Base-by-base conservation (phyloP, 2,797 vertebrate species). In the Neomorphus geoffroyi region DNA sequence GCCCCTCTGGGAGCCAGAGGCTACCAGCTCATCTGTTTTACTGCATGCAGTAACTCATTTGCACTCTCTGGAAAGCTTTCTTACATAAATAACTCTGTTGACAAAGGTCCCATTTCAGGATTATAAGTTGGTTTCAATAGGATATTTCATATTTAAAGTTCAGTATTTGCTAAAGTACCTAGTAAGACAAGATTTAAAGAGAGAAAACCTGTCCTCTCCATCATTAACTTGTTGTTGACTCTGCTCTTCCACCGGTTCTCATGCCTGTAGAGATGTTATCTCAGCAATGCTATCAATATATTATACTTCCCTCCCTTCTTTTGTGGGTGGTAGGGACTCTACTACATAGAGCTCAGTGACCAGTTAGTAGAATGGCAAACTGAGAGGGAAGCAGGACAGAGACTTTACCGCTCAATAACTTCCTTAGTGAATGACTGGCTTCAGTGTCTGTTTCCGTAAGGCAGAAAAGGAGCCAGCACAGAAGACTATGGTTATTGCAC, bases 21-120 rank as follows among this genome's bases (percentile, higher is more conserved):
- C 41, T 93, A 66, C 77, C 80, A 96, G 37, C 37, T 92, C 80
- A 69, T 80, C 35, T 78, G 53, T 80, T 93, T 90, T 71, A 79
- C 51, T 72, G 54, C 46, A 9, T 15, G 13, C 28, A 58, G 64
- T 72, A 80, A 88, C 12, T 92, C 43, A 53, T 51, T 48, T 26
- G 62, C 13, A 54, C 24, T 60, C 21, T 79, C 30, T 77, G 64
- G 67, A 84, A 93, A 73, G 8, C 26, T 80, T 86, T 73, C 45
- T 88, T 45, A 48, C 33, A 43, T 43, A 66, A 57, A 82, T 3
- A 80, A 24, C 27, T 58, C 37, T 89, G 43, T 39, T 77, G 78
- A 65, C 57, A 80, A 89, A 91, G 43, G 56, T 48, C 46, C 9
- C 21, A 4, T 66, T 80, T 84, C 39, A 79, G 61, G 41, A 75